Evolutionary conservation across 2,888 invertebrate genomes (phyloP).

Genomic region (Glaucopsyche alexis): DNA sequence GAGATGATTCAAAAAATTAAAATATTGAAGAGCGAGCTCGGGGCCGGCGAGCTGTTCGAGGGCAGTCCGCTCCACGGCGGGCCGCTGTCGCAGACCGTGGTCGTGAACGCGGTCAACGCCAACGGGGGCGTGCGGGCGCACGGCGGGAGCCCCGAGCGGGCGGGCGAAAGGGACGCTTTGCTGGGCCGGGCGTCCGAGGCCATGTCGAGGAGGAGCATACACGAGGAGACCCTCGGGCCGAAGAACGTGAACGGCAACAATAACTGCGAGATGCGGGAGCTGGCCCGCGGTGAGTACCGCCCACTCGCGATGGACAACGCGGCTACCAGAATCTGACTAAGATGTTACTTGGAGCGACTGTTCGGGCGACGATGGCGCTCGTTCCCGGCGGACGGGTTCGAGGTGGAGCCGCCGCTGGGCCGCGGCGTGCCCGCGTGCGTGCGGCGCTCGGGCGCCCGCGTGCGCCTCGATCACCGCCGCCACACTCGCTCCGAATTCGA

Average conservation of each 20-base stretch:
- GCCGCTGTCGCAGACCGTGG: conserved; percentile 70
- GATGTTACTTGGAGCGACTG: conserved; percentile 86
- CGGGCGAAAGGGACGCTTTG: conserved; percentile 81
- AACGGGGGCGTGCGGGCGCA: conserved; percentile 81
- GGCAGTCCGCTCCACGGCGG: conserved; percentile 73
- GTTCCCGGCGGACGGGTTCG: conserved; percentile 68
- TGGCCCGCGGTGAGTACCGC: conserved; percentile 78
- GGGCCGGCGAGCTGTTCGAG: conserved; percentile 73
- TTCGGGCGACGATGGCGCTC: conserved; percentile 82
- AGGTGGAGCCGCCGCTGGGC: conserved; percentile 58
- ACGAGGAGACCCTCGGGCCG: conserved; percentile 75
- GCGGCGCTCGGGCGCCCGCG: conserved; percentile 56
- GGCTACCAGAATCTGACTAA: conserved; percentile 85
- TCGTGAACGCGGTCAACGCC: conserved; percentile 76
- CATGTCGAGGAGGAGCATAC: conserved; percentile 65
- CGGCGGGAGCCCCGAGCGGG: conserved; percentile 75
- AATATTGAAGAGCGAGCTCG: conserved; percentile 85
- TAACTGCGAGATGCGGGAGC: conserved; percentile 89
- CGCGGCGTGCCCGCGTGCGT: conserved; percentile 49
- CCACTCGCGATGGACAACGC: conserved; percentile 75
- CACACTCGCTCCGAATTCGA: conserved; percentile 77
- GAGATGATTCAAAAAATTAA: conserved; percentile 96
- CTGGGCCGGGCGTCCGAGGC: conserved; percentile 74
- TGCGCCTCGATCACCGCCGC: conserved; percentile 70
- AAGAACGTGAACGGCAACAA: conserved; percentile 87